Base-by-base conservation (phyloP, 2,113 vertebrate genomes). In the Myotis lucifugus region DNA sequence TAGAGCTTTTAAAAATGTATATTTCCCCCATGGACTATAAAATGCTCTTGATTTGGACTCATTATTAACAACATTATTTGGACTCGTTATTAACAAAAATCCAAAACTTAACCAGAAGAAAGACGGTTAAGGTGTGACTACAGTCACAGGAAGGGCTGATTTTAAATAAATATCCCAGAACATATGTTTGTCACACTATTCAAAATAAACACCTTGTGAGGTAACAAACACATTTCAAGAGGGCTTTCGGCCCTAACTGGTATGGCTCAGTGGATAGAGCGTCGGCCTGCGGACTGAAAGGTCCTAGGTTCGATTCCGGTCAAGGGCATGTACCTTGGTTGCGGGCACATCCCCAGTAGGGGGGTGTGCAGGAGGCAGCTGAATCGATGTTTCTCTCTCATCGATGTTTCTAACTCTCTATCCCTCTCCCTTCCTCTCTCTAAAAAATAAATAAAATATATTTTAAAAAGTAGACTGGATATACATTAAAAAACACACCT, bases 71-170 rank as follows among this genome's bases (percentile, higher is more conserved):
- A n/a, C 8, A 76, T 90, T 67, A 90, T 76, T 72, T 67, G 17
- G 21, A 94, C 23, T 93, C 27, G 48, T 52, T 72, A 84, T 90
- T 78, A 93, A 93, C 15, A 95, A 96, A 94, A 94, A 54, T 72
- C 23, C 19, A 46, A 67, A 92, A 50, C 8, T 64, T 73, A 92
- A 87, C 32, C 21, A 87, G 91, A 88, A 86, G 52, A 72, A 89
- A 90, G 27, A 3, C 69, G 46, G 67, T 17, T 34, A 37, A 67
- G 46, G 19, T 78, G 9, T 87, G 50, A 84, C 2, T 17, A 93
- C 29, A 76, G 21, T 69, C 25, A 94, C 1, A 40, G 6, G 37
- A 66, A 25, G 48, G 42, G 40, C 14, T 61, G n/a, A 86, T 61
- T 95, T 89, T 85, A 72, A 90, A 69, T 48, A 81, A 69, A 94